Percentiles rank a stretch among this genome's conserved stretches.
phyloP scores from a whole-genome alignment of 2,888 invertebrate genomes.

The Drosophila nr. medialis region DNA sequence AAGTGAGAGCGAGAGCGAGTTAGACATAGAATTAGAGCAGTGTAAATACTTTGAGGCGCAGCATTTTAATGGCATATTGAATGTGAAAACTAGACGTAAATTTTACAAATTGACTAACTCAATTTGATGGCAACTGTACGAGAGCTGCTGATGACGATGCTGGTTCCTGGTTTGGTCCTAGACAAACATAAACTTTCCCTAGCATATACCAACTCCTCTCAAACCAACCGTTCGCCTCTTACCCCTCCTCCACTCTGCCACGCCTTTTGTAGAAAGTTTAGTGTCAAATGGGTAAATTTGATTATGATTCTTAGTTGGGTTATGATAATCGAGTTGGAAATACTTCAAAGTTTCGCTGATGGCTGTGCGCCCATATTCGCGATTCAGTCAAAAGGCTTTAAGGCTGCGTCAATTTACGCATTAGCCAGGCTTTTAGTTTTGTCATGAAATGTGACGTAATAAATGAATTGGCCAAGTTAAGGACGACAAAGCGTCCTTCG shows the following conservation, averaged over 20 bases:
- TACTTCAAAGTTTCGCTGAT: constrained; percentile 70
- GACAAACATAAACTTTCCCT: constrained; percentile 33
- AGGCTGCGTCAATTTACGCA: constrained; percentile 31
- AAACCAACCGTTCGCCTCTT: background rate
- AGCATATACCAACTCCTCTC: background rate
- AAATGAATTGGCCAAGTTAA: constrained; percentile 29
- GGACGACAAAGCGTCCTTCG: constrained; percentile 13
- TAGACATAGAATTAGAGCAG: background rate
- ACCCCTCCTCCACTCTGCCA: background rate
- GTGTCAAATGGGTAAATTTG: constrained; percentile 77
- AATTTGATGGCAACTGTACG: constrained; percentile 56
- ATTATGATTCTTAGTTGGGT: constrained; percentile 76
- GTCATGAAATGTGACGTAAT: constrained; percentile 6
- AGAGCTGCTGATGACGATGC: constrained; percentile 42
- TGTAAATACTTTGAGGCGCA: constrained; percentile 31
- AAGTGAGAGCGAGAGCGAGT: no score
- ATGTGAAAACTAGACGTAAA: constrained; percentile 58
- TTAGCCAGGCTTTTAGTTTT: constrained; percentile 36
- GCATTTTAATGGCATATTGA: constrained; percentile 60
- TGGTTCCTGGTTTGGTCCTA: constrained; percentile 28
- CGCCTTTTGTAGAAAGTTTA: constrained; percentile 62
- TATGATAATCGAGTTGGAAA: constrained; percentile 78
- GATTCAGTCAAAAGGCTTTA: constrained; percentile 21
- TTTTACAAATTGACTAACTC: constrained; percentile 77
- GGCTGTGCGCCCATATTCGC: constrained; percentile 28